Conservation (phyloP, 2,888 invertebrate species). For the Dasypolia templi region DNA sequence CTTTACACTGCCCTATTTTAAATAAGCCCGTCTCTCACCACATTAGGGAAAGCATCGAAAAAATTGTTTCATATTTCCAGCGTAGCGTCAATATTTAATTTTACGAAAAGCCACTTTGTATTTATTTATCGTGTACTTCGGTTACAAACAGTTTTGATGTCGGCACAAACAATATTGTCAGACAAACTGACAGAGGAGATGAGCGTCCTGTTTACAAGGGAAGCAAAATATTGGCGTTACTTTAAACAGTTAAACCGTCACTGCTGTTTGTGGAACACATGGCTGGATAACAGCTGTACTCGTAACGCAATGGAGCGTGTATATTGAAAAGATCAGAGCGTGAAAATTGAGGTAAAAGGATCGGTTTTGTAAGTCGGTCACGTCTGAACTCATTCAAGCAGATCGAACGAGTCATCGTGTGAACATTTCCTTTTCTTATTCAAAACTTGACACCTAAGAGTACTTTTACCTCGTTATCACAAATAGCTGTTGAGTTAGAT, state of each 20-base stretch:
- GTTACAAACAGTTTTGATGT: slow-evolving; percentile 49
- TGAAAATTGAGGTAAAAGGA: slow-evolving; percentile 18
- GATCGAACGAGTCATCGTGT: slow-evolving; percentile 71
- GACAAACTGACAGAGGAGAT: slow-evolving; percentile 52
- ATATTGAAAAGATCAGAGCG: slow-evolving; percentile 38
- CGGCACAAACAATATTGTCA: slow-evolving; percentile 63
- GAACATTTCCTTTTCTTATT: slow-evolving; percentile 71
- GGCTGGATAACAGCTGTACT: slow-evolving; percentile 8
- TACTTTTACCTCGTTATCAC: slow-evolving; percentile 53
- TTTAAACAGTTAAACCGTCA: slow-evolving; percentile 15
- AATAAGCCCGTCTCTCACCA: slow-evolving; percentile 45
- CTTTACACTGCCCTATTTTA: slow-evolving; percentile 41
- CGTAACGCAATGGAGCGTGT: slow-evolving; percentile 41
- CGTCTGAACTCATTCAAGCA: slow-evolving; percentile 68
- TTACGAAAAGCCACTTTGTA: slow-evolving; percentile 54
- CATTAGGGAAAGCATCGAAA: slow-evolving; percentile 40
- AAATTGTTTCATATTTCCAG: slow-evolving; percentile 50
- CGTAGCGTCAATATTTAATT: slow-evolving; percentile 63
- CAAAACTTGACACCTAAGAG: slow-evolving; percentile 71
- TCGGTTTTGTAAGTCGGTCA: slow-evolving; percentile 68
- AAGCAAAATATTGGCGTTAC: slow-evolving; percentile 7
- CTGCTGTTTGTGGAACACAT: slow-evolving; percentile 10
- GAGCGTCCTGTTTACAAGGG: slow-evolving; percentile 16
- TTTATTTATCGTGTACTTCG: slow-evolving; percentile 62
- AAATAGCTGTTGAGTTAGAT: slow-evolving; percentile 44